Percentiles rank a stretch among this genome's conserved stretches.
Evolutionary conservation across 1,140 invertebrate species (phyloP).

Genomic region (Diorhabda sublineata): DNA sequence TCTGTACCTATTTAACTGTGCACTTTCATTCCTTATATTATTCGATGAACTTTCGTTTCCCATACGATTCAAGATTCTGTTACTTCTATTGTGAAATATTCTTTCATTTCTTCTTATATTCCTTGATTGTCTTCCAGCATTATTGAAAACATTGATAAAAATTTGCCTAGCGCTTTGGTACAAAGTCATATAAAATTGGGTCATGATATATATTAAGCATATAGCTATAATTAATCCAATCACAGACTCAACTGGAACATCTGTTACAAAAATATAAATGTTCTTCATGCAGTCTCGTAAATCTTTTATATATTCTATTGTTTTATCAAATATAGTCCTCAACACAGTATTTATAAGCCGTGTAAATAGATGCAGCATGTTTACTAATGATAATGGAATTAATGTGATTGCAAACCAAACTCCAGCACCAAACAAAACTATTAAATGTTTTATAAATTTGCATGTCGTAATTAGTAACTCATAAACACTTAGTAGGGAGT

Average conservation of each 20-base stretch:
- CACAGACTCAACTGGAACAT: constrained; percentile 32
- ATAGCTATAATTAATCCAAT: constrained; percentile 24
- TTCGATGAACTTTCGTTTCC: too few relatives aligned
- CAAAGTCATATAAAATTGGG: constrained; percentile 27
- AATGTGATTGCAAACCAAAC: constrained; percentile 31
- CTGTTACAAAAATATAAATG: constrained; percentile 26
- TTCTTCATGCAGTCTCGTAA: constrained; percentile 7
- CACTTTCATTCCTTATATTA: too few relatives aligned
- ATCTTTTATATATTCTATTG: constrained; percentile 6
- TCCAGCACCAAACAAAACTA: constrained; percentile 31
- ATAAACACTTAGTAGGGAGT: constrained; percentile 9
- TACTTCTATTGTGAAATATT: background rate
- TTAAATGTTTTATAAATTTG: constrained; percentile 22
- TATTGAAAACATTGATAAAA: background rate
- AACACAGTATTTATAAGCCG: constrained; percentile 15
- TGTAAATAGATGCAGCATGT: constrained; percentile 3
- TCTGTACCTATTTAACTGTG: background rate
- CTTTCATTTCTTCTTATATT: constrained; percentile 1
- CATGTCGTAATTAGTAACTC: constrained; percentile 5
- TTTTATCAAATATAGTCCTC: constrained; percentile 13
- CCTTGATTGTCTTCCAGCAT: background rate
- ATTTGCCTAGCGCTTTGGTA: constrained; percentile 6
- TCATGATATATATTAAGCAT: constrained; percentile 27
- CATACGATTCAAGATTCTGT: too few relatives aligned
- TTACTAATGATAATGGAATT: constrained; percentile 23